Evolutionary conservation across 2,797 vertebrate genomes (phyloP), one percentile per base, ranked within the genome.

Genomic region (Acanthurus leucopareius): DNA sequence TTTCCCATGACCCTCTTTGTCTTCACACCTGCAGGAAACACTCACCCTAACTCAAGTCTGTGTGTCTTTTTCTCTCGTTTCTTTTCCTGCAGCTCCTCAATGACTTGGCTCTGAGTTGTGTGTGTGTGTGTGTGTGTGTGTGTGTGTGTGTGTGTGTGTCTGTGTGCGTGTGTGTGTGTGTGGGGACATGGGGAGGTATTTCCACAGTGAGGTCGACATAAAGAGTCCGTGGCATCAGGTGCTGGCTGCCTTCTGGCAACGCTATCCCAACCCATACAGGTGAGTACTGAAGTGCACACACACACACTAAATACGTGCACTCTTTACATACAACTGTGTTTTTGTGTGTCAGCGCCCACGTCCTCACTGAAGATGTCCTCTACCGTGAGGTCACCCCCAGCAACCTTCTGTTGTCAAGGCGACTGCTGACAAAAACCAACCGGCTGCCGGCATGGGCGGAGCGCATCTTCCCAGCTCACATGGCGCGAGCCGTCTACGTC

Each of bases 401-500:
- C 72, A 83, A 86, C 75, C 86, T 52, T 28, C 76, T 92, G 77
- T 13, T 91, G 69, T 86, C 90, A 5, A 71, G 90, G 47, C 83
- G 89, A 47, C 82, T 92, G 56, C 69, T 91, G 65, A 93, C 91
- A 32, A 97, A 97, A 94, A 97, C 97, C 88, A 97, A 97, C 85
- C 95, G 96, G 48, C 94, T 97, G 84, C 97, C 97, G 1, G 95
- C 96, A 40, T 97, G 97, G 97, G 96, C 97, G 0, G 96, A 97
- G 90, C 91, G 90, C 25, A 82, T 97, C 69, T 96, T 97, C 87
- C 96, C 97, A 0, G 77, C 94, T 45, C 97, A 97, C 11, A 92
- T 96, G 20, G 92, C 96, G 14, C 95, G 95, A 74, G 96, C 94
- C 0, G 97, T 97, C 81, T 97, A 97, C 85, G 93, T 98, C 85